phyloP scores from a whole-genome alignment of 2,797 vertebrate species.

The Anniella stebbinsi region DNA sequence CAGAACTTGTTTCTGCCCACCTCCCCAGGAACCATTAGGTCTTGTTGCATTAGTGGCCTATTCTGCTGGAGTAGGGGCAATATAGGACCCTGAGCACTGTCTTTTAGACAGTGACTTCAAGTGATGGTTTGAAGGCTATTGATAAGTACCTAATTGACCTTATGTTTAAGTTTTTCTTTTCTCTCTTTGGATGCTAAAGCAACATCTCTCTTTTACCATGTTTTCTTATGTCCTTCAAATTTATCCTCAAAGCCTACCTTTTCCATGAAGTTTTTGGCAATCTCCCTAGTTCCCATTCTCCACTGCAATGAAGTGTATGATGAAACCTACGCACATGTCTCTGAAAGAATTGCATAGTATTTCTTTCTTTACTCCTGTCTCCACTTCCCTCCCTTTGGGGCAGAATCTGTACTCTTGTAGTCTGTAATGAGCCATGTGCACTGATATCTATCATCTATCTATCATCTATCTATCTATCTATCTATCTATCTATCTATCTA shows the following conservation, averaged over 20 bases:
- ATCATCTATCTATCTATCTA: background rate
- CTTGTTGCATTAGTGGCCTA: no score
- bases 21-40: no score
- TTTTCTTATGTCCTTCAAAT: background rate
- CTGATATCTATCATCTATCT: background rate
- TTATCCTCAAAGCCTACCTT: background rate
- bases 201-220: background rate
- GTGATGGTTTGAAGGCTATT: background rate
- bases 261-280: background rate
- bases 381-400: background rate
- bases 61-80: no score
- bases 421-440: no score
- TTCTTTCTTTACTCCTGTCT: background rate
- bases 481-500: background rate
- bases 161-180: background rate
- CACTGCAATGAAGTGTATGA: background rate
- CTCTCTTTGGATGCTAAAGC: background rate
- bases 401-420: background rate
- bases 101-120: background rate
- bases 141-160: background rate
- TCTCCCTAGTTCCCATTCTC: background rate
- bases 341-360: background rate
- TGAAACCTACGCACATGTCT: background rate
- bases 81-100: no score
- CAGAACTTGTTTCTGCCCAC: no score